Percentiles rank a stretch among this genome's conserved stretches.
These are phyloP conservation scores for Catonia carolina DNA, from an alignment of 2,888 invertebrate species.

Conservation along the genomic window DNA sequence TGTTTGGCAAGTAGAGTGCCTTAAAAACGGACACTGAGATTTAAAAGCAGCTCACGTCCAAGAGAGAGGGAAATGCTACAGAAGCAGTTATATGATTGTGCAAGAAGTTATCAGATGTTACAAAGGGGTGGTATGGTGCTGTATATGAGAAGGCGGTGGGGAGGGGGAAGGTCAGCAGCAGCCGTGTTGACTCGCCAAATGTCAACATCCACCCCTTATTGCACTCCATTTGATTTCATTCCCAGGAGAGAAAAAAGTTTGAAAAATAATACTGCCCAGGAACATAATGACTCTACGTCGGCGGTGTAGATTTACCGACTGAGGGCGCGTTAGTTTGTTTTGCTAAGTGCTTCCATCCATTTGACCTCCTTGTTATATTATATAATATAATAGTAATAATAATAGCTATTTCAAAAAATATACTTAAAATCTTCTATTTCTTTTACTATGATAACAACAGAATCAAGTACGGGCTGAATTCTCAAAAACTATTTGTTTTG, in stretches of 20 bases:
- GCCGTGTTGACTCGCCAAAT: slow-evolving; percentile 13
- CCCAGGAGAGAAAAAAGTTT: slow-evolving; percentile 23
- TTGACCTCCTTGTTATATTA: too few species aligned
- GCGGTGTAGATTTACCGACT: slow-evolving; percentile 6
- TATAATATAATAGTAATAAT: neutral
- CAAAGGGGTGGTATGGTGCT: neutral
- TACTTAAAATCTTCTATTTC: too few species aligned
- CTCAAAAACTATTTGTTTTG: too few species aligned
- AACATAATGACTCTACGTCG: slow-evolving; percentile 8
- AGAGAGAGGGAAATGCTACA: neutral
- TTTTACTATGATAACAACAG: too few species aligned
- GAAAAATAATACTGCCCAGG: slow-evolving; percentile 26
- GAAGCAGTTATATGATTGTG: slow-evolving; percentile 6
- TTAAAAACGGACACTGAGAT: slow-evolving; percentile 8
- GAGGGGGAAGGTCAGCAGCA: slow-evolving; percentile 6
- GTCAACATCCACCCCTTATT: slow-evolving; percentile 8
- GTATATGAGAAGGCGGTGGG: neutral
- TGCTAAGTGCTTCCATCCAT: slow-evolving; percentile 20
- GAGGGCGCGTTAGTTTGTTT: slow-evolving; percentile 18
- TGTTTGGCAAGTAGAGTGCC: slow-evolving; percentile 1
- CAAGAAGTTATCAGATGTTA: slow-evolving; percentile 12
- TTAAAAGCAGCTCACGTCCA: slow-evolving; percentile 9
- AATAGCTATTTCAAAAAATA: neutral
- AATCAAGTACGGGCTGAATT: too few species aligned
- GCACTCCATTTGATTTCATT: slow-evolving; percentile 25